phyloP scores from a whole-genome alignment of 2,888 invertebrate genomes.

The Gymnosoma rotundatum region DNA sequence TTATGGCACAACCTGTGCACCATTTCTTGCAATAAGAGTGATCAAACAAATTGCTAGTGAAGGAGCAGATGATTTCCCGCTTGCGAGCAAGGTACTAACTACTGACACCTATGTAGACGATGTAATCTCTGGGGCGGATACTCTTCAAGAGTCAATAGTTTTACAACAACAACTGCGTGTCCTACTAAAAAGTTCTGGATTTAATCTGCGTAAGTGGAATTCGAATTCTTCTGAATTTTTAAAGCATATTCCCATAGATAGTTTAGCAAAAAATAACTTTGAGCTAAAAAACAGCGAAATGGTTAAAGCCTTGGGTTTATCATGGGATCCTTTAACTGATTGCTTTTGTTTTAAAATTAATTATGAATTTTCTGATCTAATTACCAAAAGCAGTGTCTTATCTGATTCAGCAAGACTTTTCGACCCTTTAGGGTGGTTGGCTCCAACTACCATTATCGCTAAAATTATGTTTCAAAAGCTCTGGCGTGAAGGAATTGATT shows the following conservation, averaged over 20 bases:
- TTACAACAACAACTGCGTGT: no score
- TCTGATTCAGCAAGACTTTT: not conserved
- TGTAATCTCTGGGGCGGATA: conserved; percentile 34
- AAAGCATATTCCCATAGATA: no score
- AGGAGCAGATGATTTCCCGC: no score
- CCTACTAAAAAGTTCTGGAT: not conserved
- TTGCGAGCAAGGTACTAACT: no score
- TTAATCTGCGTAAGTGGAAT: conserved; percentile 34
- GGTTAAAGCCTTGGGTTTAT: no score
- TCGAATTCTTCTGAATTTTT: no score
- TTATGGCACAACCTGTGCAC: conserved; percentile 27
- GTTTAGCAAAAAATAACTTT: no score
- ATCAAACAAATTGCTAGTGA: conserved; percentile 32
- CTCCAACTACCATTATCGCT: no score
- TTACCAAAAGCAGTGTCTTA: conserved; percentile 12
- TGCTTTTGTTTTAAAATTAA: conserved; percentile 29
- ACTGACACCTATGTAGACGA: no score
- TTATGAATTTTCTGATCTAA: conserved; percentile 15
- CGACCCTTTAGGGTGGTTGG: no score
- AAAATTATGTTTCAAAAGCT: conserved; percentile 35
- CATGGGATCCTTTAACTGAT: no score
- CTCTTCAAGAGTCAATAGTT: conserved; percentile 19
- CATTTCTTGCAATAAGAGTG: conserved; percentile 26
- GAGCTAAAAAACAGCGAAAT: no score
- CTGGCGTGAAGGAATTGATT: conserved; percentile 53